Percentiles rank a stretch among this genome's conserved stretches.
Conservation (phyloP, 2,797 vertebrate genomes). For the Cuniculus paca region DNA sequence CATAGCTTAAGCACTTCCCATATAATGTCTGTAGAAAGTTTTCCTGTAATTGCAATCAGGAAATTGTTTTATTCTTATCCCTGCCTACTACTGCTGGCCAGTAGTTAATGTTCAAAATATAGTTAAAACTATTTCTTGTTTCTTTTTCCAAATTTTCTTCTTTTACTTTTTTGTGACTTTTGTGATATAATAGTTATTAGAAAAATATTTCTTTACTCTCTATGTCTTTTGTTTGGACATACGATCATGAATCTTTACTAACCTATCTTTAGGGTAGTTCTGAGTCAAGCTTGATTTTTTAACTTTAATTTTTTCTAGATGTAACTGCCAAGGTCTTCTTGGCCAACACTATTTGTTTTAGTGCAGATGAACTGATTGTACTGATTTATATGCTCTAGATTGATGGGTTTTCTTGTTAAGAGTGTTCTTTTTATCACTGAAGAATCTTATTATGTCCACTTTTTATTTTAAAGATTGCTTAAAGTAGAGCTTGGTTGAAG, state of each 20-base stretch:
- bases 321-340: neutral
- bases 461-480: conserved; percentile 3
- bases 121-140: neutral
- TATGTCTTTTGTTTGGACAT: neutral
- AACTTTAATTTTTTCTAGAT: neutral
- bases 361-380: neutral
- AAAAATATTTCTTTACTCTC: neutral
- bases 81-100: neutral
- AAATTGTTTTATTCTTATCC: neutral
- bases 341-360: neutral
- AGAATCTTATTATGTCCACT: neutral
- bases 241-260: neutral
- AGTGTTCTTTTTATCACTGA: neutral
- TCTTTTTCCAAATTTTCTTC: neutral
- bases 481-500: neutral
- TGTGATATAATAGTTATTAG: neutral
- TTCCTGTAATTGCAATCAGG: neutral
- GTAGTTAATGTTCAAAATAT: neutral
- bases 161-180: conserved; percentile 24
- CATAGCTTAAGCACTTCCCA: neutral
- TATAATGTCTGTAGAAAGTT: neutral
- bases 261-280: neutral
- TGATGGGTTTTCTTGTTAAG: neutral
- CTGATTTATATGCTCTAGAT: neutral
- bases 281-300: neutral